Evolutionary conservation across 2,797 vertebrate species (phyloP), one percentile per base, ranked within the genome.

Genomic region (Enteromius trimaculatus): DNA sequence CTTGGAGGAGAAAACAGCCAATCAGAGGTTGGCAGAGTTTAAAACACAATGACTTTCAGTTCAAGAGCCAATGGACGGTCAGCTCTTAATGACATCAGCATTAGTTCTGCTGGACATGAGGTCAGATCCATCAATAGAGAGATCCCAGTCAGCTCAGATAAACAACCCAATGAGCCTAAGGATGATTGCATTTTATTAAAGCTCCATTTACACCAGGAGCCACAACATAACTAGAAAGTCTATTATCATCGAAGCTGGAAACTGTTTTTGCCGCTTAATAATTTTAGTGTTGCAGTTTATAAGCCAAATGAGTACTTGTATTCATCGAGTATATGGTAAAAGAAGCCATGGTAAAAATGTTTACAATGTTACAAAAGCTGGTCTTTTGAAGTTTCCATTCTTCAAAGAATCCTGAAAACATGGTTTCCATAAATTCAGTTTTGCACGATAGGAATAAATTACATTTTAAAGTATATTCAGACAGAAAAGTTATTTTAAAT

Each of bases 1-100:
- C 76, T 88, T 81, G 71, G 86, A 90, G 29, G 60, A 72, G 39
- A 55, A 81, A 37, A n/a, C 23, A 47, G 39, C 26, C 79, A 34
- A 70, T 70, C 34, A n/a, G 49, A 44, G 21, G 68, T 51, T 34
- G 7, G 8, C n/a, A 42, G n/a, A n/a, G 2, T 79, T 79, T 26
- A 21, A 77, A 64, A 62, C 76, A 42, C 23, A 58, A 69, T 49
- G 31, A 21, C 9, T 31, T 47, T 71, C 68, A 71, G 1, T 1
- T 10, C 3, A 19, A 14, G 0, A 51, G 60, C 4, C 21, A 47
- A 47, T 29, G 37, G 47, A 51, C 2, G 0, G 17, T 31, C 8
- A 16, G 53, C n/a, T 44, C 34, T 17, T 23, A 74, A 74, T 31
- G 71, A 74, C 47, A 23, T 34, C 29, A 39, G 34, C 37, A 58